Percentiles rank a stretch among this genome's conserved stretches.
phyloP scores from a whole-genome alignment of 2,888 invertebrate species.

The Cheiracanthium punctorium region DNA sequence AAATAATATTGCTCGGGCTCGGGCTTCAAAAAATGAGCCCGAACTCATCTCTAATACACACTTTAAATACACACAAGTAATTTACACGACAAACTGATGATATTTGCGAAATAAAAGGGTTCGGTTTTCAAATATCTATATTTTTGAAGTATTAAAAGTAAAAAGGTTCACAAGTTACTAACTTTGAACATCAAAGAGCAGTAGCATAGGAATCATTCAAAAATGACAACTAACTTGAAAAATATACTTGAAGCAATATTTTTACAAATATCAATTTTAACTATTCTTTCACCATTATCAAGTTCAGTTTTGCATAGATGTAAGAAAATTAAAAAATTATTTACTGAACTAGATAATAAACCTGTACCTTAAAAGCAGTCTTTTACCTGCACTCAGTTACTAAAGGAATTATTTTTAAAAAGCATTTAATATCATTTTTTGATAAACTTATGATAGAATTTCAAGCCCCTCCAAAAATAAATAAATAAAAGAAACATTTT shows the following conservation, averaged over 20 bases:
- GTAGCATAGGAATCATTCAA: conserved; percentile 3
- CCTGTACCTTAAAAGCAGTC: conserved; percentile 6
- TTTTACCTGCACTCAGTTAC: no score
- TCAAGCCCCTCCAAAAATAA: no score
- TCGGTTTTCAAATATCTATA: not conserved
- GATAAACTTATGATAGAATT: no score
- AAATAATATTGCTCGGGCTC: no score
- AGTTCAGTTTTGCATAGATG: conserved; percentile 28
- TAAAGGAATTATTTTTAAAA: no score
- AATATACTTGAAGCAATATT: conserved; percentile 32
- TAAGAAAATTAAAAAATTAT: conserved; percentile 21
- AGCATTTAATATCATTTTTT: no score
- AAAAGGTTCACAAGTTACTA: conserved; percentile 15
- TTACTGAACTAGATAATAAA: conserved; percentile 16
- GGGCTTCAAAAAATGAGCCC: no score
- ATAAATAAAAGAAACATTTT: no score
- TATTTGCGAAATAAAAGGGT: conserved; percentile 1
- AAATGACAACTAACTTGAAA: conserved; percentile 20
- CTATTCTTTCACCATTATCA: not conserved
- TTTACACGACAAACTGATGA: conserved; percentile 1
- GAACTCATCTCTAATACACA: no score
- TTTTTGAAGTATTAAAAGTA: conserved; percentile 16
- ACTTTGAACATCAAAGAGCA: conserved; percentile 26
- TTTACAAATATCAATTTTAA: conserved; percentile 27
- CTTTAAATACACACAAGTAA: no score